Base-by-base conservation (phyloP, 1,140 invertebrate species). In the Centruroides vittatus region DNA sequence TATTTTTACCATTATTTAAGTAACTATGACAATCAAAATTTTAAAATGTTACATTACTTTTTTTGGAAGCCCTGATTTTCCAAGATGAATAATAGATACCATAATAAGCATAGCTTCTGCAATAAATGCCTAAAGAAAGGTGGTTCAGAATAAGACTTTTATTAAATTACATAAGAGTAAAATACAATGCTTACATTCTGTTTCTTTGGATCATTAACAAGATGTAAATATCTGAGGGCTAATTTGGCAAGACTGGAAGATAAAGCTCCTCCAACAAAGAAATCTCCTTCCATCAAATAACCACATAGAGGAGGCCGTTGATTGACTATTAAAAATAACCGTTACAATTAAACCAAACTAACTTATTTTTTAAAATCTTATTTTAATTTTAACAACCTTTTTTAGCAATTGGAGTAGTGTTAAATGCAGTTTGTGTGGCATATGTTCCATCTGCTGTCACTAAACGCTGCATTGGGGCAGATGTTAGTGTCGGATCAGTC, bases 391-490 rank as follows among this genome's bases (percentile, higher is more conserved):
- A 78, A 81, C 76, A 72, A 84, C 80, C 46, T 11, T n/a, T 48
- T 35, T 13, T 69, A 52, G 34, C 46, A 50, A 54, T 59, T 58
- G 80, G 76, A 6, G 82, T 76, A 62, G 90, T 78, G 71, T 86
- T 95, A 73, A 99, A 96, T 56, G 92, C 93, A 67, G 92, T 97
- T 74, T 99, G 96, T 4, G 93, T 89, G 46, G 94, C 96, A 74
- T 99, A 99, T 5, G 96, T 98, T 52, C 97, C 97, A 79, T 99
- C 96, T 36, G 92, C 93, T 48, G 93, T 96, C n/a, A 97, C 90
- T 47, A 90, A 73, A 64, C 84, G 60, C 3, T 79, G 76, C 7
- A 79, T 75, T 49, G 63, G 62, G 49, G 59, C 66, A 11, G 69
- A 61, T 67, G 68, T 66, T 60, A 67, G 46, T 61, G 69, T 55